Evolutionary conservation across 2,888 invertebrate species (phyloP).

Genomic region (Nomada ferruginata): DNA sequence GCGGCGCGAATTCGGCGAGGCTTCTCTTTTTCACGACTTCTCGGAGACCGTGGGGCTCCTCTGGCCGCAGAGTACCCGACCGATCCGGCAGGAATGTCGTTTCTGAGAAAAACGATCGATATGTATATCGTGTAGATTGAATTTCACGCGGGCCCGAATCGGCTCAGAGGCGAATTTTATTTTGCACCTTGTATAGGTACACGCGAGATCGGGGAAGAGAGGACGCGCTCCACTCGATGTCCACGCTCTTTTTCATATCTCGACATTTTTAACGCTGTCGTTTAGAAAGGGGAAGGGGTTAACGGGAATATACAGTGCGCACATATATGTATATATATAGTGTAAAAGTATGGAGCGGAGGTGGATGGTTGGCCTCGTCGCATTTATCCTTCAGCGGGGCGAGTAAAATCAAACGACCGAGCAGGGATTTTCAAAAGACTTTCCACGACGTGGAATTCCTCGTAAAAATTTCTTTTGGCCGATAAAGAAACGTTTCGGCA

Average conservation of each 20-base stretch:
- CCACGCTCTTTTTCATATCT: too few species aligned
- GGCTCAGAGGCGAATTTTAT: slow-evolving; percentile 11
- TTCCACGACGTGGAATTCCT: slow-evolving; percentile 24
- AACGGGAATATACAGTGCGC: not conserved
- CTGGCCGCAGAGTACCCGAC: slow-evolving; percentile 4
- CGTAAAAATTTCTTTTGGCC: slow-evolving; percentile 55
- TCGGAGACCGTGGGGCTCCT: slow-evolving; percentile 11
- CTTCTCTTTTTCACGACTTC: slow-evolving; percentile 52
- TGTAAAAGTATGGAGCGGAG: not conserved
- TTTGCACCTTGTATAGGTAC: not conserved
- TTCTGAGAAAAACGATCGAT: slow-evolving; percentile 54
- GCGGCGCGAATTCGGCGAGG: slow-evolving; percentile 47
- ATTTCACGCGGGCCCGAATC: slow-evolving; percentile 45
- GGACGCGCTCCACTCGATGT: not conserved
- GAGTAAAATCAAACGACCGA: not conserved
- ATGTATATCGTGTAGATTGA: slow-evolving; percentile 54
- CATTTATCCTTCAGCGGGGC: not conserved
- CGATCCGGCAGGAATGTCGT: slow-evolving; percentile 55
- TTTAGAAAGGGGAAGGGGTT: not conserved
- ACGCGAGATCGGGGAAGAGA: not conserved
- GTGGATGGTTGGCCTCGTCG: not conserved
- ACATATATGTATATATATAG: not conserved
- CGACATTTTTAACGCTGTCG: not conserved
- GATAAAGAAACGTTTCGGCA: slow-evolving; percentile 63
- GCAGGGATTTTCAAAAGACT: slow-evolving; percentile 11